Conservation (phyloP, 2,888 invertebrate genomes). For the Diarsia dahlii region DNA sequence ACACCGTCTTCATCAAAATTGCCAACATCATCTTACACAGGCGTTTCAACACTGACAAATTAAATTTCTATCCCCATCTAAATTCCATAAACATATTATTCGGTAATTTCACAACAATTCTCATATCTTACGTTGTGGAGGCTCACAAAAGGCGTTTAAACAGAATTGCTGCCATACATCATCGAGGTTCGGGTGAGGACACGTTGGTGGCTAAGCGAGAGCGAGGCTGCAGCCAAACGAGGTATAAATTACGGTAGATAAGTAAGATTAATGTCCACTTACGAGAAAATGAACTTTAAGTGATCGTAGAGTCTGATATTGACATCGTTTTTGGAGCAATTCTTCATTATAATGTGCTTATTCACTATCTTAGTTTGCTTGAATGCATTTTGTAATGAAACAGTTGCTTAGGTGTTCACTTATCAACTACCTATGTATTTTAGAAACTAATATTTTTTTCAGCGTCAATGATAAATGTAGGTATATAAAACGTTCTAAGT, state of each 20-base stretch:
- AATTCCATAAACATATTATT: conserved; percentile 63
- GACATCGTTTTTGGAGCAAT: conserved; percentile 35
- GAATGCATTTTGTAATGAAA: neutral
- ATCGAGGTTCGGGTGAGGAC: conserved; percentile 49
- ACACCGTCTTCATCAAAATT: conserved; percentile 43
- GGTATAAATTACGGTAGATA: conserved; percentile 57
- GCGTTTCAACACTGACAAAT: conserved; percentile 53
- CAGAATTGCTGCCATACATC: conserved; percentile 75
- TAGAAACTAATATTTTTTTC: no score
- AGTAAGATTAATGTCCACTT: conserved; percentile 63
- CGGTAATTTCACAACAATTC: conserved; percentile 70
- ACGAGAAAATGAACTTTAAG: conserved; percentile 55
- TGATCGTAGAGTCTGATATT: conserved; percentile 46
- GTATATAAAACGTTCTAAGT: no score
- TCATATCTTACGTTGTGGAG: conserved; percentile 58
- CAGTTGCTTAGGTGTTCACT: neutral
- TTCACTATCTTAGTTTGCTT: conserved; percentile 27
- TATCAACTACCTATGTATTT: neutral
- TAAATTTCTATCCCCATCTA: conserved; percentile 61
- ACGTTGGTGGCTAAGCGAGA: conserved; percentile 40
- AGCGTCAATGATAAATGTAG: neutral
- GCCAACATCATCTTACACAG: conserved; percentile 30
- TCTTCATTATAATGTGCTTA: conserved; percentile 40
- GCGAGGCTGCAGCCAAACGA: conserved; percentile 47
- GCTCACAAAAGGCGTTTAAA: conserved; percentile 71